Evolutionary conservation across 2,888 invertebrate species (phyloP).

Genomic region (Mechanitis messenoides): DNA sequence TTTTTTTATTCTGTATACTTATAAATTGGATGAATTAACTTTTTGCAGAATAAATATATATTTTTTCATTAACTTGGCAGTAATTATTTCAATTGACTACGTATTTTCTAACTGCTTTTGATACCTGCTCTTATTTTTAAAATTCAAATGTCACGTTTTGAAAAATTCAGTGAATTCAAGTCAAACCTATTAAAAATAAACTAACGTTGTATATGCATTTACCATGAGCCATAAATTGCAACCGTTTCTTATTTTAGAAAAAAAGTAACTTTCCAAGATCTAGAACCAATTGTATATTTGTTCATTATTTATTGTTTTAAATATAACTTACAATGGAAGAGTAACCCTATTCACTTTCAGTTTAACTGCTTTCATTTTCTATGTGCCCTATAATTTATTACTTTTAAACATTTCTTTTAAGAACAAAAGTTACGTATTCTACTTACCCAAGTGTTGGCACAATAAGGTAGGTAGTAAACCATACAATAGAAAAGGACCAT

Average conservation of each 20-base stretch:
- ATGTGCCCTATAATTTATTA: conserved; percentile 35
- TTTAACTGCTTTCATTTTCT: conserved; percentile 46
- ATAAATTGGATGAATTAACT: no score
- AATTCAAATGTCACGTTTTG: background rate
- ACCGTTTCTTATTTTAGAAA: conserved; percentile 21
- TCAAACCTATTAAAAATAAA: background rate
- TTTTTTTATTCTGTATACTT: no score
- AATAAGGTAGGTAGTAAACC: conserved; percentile 20
- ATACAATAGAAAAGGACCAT: conserved; percentile 14
- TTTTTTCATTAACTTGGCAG: background rate
- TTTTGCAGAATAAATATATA: background rate
- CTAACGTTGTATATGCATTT: background rate
- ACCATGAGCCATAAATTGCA: conserved; percentile 19
- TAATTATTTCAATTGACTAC: background rate
- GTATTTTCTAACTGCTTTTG: background rate
- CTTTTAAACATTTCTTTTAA: conserved; percentile 36
- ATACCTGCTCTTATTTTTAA: background rate
- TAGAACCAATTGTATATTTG: conserved; percentile 11
- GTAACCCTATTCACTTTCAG: conserved; percentile 43
- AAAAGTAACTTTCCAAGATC: conserved; percentile 9
- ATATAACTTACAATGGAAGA: conserved; percentile 28
- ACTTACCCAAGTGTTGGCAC: conserved; percentile 33
- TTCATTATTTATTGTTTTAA: conserved; percentile 14
- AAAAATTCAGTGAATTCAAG: background rate
- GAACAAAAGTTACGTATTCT: conserved; percentile 38